A percentile compares a stretch with the other conserved stretches of the same genome.
Conservation (phyloP, 2,113 vertebrate genomes). For the Chamaetylas fuelleborni region DNA sequence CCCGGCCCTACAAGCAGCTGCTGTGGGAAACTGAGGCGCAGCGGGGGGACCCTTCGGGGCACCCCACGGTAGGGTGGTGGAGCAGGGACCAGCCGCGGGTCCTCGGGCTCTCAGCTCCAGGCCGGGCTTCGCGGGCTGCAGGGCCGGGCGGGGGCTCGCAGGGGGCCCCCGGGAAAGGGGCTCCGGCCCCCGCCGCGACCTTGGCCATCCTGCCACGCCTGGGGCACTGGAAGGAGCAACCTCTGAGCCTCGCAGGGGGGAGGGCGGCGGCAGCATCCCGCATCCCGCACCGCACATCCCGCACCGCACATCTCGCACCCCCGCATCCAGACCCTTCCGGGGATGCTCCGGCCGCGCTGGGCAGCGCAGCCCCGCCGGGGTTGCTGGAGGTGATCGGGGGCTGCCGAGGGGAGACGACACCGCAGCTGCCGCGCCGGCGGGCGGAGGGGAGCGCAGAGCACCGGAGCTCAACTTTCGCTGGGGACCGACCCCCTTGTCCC, state of each 20-base stretch:
- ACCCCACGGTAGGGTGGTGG: rapidly evolving
- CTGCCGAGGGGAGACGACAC: neutral
- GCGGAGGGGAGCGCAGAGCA: neutral
- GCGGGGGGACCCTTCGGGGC: neutral
- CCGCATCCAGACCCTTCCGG: neutral
- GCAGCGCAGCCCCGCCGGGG: neutral
- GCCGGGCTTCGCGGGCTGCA: neutral
- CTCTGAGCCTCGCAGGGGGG: neutral
- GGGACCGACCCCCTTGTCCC: neutral
- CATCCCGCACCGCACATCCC: no score
- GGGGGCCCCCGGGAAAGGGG: neutral
- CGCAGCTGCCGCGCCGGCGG: neutral
- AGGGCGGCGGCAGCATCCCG: neutral
- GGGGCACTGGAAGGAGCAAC: neutral
- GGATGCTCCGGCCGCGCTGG: neutral
- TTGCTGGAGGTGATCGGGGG: neutral
- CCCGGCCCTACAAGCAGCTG: neutral
- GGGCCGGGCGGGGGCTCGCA: neutral
- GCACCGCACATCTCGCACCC: no score
- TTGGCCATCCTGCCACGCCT: neutral
- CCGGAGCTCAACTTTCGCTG: neutral
- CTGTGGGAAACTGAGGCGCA: neutral
- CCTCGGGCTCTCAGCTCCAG: neutral
- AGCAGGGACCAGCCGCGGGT: neutral
- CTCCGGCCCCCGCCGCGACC: neutral